Evolutionary conservation across 2,113 vertebrate species (phyloP).

Genomic region (Tretioscincus oriximinensis): DNA sequence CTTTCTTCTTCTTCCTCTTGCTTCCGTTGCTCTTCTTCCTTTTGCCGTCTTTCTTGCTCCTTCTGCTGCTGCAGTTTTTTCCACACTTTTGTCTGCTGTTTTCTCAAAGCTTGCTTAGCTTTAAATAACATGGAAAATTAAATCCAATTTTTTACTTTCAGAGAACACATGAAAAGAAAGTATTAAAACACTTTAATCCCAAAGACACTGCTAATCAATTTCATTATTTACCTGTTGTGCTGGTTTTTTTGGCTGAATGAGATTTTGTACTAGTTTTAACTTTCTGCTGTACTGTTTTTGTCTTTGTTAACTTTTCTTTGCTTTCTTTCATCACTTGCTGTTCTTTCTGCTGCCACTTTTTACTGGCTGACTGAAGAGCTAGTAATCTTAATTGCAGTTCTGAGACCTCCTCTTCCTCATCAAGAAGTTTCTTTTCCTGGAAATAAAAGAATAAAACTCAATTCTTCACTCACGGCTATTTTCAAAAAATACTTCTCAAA

Average conservation of each 20-base stretch:
- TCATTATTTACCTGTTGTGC: conserved; percentile 74
- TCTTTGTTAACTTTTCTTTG: conserved; percentile 88
- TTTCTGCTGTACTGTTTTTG: conserved; percentile 74
- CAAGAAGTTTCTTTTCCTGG: conserved; percentile 71
- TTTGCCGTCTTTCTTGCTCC: conserved; percentile 82
- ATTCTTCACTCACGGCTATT: background rate
- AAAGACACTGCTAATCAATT: background rate
- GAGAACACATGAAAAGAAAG: background rate
- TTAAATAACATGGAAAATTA: conserved; percentile 33
- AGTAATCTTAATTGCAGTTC: conserved; percentile 94
- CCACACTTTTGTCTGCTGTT: conserved; percentile 88
- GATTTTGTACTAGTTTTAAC: conserved; percentile 74
- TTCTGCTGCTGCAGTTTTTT: conserved; percentile 88
- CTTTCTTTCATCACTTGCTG: conserved; percentile 95
- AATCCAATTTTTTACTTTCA: background rate
- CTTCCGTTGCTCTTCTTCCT: conserved; percentile 82
- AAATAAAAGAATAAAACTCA: conserved; percentile 34
- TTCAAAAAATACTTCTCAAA: background rate
- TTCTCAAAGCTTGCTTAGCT: conserved; percentile 86
- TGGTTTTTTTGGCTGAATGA: conserved; percentile 78
- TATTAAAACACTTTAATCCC: background rate
- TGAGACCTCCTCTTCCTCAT: conserved; percentile 95
- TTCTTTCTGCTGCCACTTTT: conserved; percentile 98
- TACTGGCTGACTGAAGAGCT: conserved; percentile 96
- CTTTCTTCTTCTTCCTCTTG: conserved; percentile 87